Conservation (phyloP, 2,888 invertebrate genomes). For the Meta bourneti region DNA sequence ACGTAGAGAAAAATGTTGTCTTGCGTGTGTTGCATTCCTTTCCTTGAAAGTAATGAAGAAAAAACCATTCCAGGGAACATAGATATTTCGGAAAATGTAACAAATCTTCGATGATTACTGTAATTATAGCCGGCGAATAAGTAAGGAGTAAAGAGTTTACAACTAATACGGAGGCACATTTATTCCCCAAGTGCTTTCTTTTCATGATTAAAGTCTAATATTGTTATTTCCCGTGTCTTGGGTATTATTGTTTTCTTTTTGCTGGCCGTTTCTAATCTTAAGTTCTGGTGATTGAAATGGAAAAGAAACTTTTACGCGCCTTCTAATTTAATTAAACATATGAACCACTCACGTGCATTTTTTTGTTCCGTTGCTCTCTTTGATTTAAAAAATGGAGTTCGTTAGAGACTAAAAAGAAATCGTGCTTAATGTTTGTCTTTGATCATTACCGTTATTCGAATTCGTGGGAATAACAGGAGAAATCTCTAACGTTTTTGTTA, state of each 20-base stretch:
- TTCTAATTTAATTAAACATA: constrained; percentile 61
- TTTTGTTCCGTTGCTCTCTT: background rate
- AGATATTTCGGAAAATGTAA: constrained; percentile 26
- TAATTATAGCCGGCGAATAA: constrained; percentile 50
- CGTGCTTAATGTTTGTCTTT: constrained; percentile 4
- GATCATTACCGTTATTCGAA: constrained; percentile 3
- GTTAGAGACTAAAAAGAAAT: constrained; percentile 1
- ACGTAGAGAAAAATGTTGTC: background rate
- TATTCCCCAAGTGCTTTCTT: constrained; percentile 14
- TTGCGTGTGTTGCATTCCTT: background rate
- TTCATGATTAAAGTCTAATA: constrained; percentile 36
- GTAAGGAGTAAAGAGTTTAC: constrained; percentile 57
- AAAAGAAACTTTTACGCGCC: constrained; percentile 16
- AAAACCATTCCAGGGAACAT: background rate
- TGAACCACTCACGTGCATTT: background rate
- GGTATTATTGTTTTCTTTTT: constrained; percentile 3
- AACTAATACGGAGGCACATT: constrained; percentile 47
- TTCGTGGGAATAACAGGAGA: background rate
- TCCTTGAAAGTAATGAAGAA: constrained; percentile 4
- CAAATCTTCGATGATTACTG: constrained; percentile 61
- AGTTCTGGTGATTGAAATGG: constrained; percentile 34
- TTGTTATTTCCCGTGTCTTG: constrained; percentile 29
- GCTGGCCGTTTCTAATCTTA: constrained; percentile 4
- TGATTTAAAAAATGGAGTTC: constrained; percentile 23
- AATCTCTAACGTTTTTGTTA: background rate